Evolutionary conservation across 2,888 invertebrate genomes (phyloP), one percentile per base, ranked within the genome.

Genomic region (Drosophila ustulata): DNA sequence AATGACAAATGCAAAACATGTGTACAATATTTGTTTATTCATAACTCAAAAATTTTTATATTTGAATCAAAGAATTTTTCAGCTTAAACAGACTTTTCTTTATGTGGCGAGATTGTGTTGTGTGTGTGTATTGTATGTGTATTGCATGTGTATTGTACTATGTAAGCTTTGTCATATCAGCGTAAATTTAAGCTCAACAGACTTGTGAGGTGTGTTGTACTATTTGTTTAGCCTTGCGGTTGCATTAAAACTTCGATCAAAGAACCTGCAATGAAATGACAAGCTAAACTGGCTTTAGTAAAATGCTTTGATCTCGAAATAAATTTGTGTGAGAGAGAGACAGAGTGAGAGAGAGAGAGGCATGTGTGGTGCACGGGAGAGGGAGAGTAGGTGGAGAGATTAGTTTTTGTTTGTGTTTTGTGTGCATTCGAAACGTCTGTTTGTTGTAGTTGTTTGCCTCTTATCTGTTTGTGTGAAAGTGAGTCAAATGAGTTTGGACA

Each of bases 391-490:
- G 18, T 26, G n/a, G 43, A 3, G 13, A 43, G 57, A 59, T 65
- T 43, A 52, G 37, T 61, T 57, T 23, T 45, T 59, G 49, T 32
- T 39, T 78, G 32, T 39, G 8, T 55, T 78, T 70, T 53, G 66
- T 66, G 72, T 65, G 75, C 43, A 25, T 68, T 65, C 55, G 43
- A 58, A 62, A 23, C 68, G 62, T 73, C 70, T 78, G 64, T 63
- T 62, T 78, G 53, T 69, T 75, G 53, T 69, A 70, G 51, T 84
- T 78, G 72, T 65, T 70, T 78, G 80, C 26, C 52, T 84, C 63
- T 57, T 56, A 63, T 76, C 79, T 85, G 86, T 79, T 88, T 85
- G 80, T 79, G 88, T 82, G 82, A 82, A 82, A 82, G 82, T 88
- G 80, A 82, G 66, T 67, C 67, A 53, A 81, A 86, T 86, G 81